Evolutionary conservation across 2,888 invertebrate genomes (phyloP), one percentile per base, ranked within the genome.

Genomic region (Microctonus aethiopoides): DNA sequence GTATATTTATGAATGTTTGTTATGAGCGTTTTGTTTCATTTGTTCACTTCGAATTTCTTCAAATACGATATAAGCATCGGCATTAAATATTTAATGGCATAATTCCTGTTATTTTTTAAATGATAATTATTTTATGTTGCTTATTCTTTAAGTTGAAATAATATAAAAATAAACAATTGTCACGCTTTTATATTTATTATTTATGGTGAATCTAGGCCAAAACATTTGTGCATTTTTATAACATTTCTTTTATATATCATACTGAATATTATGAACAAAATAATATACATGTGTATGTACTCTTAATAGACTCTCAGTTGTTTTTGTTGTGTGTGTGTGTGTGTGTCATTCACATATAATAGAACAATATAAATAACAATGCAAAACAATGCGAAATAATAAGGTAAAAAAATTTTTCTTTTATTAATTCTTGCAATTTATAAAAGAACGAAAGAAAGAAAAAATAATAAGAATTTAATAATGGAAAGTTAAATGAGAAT

Each of bases 161-260:
- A 29, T 3, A 29, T 7, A 20, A 46, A 36, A 16, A 61, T 41
- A 7, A 26, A 39, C 52, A 54, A 63, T 59, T 36, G 41, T 32
- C 32, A n/a, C 16, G 54, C 36, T 36, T 56, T 34, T n/a, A 34
- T 29, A 54, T 41, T 64, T 62, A 22, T 20, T 54, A 29, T 46
- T 52, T 46, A 20, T 46, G 46, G 20, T 16, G 46, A 46, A 46
- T 46, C 16, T 46, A 46, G 46, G 46, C 20, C 46, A 46, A 13
- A 4, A 39, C n/a, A n/a, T 6, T 7, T n/a, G 7, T 1, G n/a
- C 6, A 46, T 46, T 39, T 39, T 20, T 16, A 46, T 46, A 16
- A 46, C 16, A 20, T 46, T 46, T n/a, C 6, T 46, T 7, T 46
- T n/a, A 46, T 46, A 7, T 16, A 16, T 46, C 6, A 46, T 46